These are phyloP conservation scores for Psammodynastes pulverulentus DNA, from an alignment of 2,113 vertebrate genomes.

Conservation along the genomic window DNA sequence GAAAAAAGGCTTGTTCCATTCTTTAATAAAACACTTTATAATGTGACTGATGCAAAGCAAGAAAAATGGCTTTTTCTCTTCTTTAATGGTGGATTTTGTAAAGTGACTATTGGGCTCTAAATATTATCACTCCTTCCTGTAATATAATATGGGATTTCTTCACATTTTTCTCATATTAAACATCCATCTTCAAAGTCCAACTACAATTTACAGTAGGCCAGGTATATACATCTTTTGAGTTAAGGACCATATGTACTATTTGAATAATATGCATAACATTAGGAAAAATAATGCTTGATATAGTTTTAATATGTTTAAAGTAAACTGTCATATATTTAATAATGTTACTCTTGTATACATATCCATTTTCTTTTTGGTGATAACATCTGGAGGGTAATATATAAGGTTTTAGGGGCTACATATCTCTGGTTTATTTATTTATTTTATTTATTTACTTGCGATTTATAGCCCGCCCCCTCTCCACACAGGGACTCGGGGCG, in stretches of 20 bases:
- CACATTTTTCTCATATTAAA: background rate
- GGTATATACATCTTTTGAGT: background rate
- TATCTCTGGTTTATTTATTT: background rate
- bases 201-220: background rate
- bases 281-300: background rate
- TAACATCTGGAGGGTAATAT: background rate
- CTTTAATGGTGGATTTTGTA: constrained; percentile 19
- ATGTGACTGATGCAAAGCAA: constrained; percentile 39
- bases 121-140: background rate
- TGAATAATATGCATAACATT: background rate
- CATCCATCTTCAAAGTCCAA: background rate
- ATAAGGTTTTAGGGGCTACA: background rate
- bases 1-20: constrained; percentile 37
- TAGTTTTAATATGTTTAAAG: background rate
- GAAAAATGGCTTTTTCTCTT: constrained; percentile 36
- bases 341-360: background rate
- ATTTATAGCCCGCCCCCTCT: too few species aligned
- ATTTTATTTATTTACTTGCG: too few species aligned
- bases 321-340: background rate
- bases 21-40: constrained; percentile 22
- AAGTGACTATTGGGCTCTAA: background rate
- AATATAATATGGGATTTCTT: background rate
- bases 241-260: background rate
- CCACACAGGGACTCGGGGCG: too few species aligned
- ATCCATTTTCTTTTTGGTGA: background rate